Conservation (phyloP, 2,797 vertebrate species). For the Tadarida brasiliensis region DNA sequence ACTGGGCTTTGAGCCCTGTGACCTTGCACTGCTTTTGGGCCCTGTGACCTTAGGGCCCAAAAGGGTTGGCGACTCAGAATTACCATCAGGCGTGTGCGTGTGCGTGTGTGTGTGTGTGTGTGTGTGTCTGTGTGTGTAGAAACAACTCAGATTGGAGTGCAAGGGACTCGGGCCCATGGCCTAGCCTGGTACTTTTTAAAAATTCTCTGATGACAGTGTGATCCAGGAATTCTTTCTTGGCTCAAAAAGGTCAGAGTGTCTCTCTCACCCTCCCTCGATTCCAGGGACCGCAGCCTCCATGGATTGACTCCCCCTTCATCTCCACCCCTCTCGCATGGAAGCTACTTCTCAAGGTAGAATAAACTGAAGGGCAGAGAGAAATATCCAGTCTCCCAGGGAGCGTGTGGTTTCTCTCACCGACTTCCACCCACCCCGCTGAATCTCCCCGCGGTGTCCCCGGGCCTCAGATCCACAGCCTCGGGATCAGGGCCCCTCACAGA, state of each 20-base stretch:
- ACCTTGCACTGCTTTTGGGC: background rate
- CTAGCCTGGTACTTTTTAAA: background rate
- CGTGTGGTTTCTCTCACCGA: rapidly evolving
- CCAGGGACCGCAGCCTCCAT: background rate
- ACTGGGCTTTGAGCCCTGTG: background rate
- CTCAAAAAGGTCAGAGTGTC: background rate
- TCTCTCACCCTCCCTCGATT: background rate
- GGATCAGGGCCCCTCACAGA: background rate
- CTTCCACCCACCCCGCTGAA: background rate
- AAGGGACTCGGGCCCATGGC: background rate
- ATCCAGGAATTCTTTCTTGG: background rate
- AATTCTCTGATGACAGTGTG: background rate
- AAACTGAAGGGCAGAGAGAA: background rate
- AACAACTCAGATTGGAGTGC: background rate
- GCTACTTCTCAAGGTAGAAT: background rate
- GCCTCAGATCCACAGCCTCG: background rate
- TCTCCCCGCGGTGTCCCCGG: background rate
- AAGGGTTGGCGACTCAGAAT: background rate
- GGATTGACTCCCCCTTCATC: rapidly evolving
- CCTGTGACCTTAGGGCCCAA: background rate
- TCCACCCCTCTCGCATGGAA: background rate
- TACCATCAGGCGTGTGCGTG: background rate
- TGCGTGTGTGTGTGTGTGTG: no score
- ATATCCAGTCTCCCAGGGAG: background rate
- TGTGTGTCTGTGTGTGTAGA: background rate